A percentile compares a stretch with the other conserved stretches of the same genome.
phyloP scores from a whole-genome alignment of 2,797 vertebrate species.

The Thripadectes ignobilis region DNA sequence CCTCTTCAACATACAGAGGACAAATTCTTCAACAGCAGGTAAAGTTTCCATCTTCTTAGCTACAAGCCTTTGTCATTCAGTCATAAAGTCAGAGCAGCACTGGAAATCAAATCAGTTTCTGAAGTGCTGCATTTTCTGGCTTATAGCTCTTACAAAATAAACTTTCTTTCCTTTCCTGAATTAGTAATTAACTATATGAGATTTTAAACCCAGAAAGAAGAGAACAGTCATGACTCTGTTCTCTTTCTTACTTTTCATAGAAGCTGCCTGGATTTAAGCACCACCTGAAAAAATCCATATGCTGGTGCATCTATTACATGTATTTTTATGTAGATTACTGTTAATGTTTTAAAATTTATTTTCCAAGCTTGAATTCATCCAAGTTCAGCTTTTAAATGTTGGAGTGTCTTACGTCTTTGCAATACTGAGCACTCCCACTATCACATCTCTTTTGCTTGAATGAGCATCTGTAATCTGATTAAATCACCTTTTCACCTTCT shows the following conservation, averaged over 20 bases:
- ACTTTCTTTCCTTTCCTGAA: not conserved
- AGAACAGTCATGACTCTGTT: not conserved
- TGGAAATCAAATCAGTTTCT: not conserved
- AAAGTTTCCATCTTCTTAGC: not conserved
- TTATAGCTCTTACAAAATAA: not conserved
- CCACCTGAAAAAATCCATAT: not conserved
- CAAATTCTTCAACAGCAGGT: not conserved
- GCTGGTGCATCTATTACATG: not conserved
- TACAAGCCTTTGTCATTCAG: not conserved
- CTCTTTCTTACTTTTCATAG: not conserved
- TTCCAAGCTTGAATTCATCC: not conserved
- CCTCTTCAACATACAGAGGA: not conserved
- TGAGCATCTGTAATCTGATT: not conserved
- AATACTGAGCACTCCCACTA: not conserved
- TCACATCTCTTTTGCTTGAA: not conserved
- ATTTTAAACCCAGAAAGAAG: not conserved
- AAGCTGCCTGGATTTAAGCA: not conserved
- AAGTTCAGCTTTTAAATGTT: not conserved
- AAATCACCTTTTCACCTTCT: not conserved
- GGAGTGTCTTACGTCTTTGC: not conserved
- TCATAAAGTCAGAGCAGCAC: not conserved
- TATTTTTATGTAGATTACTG: not conserved
- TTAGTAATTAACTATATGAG: not conserved
- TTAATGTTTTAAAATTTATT: not conserved
- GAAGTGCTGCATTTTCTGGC: not conserved